Conservation (phyloP, 2,797 vertebrate species). For the Eulemur mongoz region DNA sequence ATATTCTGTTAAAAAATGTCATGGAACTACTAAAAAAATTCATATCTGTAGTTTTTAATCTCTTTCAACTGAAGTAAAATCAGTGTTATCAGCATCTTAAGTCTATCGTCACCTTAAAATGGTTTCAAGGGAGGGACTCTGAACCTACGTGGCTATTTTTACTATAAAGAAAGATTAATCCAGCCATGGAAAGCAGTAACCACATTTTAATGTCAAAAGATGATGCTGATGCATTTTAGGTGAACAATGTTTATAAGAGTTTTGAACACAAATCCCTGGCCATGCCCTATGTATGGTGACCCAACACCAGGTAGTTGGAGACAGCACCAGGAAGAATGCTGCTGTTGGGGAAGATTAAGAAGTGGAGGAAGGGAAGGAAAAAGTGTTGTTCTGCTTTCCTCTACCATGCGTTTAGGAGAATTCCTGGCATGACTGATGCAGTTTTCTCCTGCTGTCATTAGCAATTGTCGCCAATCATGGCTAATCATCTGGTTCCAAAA, state of each 20-base stretch:
- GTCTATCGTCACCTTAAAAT: not conserved
- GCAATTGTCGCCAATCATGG: constrained; percentile 7
- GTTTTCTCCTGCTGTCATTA: not conserved
- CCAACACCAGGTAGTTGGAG: not conserved
- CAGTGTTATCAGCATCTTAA: not conserved
- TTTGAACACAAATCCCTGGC: not conserved
- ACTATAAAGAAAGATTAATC: not conserved
- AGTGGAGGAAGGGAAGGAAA: not conserved
- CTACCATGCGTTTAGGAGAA: not conserved
- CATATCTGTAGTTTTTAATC: not conserved
- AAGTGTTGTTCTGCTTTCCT: not conserved
- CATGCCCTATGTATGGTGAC: not conserved
- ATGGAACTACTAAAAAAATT: not conserved
- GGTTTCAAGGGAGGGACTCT: not conserved
- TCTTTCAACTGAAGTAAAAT: not conserved
- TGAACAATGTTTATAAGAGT: not conserved
- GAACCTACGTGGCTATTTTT: not conserved
- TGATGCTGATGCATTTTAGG: not conserved
- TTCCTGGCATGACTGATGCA: not conserved
- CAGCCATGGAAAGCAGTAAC: not conserved
- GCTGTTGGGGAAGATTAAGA: not conserved
- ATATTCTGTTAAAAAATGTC: constrained; percentile 26
- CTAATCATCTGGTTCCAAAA: constrained; percentile 51
- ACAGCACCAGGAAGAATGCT: not conserved
- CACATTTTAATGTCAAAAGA: not conserved